Base-by-base conservation (phyloP, 2,888 invertebrate genomes). In the Hemicrepidius hirtus region DNA sequence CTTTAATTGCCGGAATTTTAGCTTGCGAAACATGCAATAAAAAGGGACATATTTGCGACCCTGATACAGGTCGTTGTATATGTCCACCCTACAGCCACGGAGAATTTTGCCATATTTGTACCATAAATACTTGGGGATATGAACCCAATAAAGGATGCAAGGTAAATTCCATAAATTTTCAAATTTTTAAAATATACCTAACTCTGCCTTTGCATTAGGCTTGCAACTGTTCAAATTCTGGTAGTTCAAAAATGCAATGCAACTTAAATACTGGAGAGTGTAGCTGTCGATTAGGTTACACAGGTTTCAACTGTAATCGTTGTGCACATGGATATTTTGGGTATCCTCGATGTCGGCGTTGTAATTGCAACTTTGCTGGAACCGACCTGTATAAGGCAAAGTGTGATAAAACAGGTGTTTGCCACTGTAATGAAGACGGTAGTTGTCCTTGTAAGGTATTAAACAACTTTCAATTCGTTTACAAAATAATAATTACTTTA, bases 81-180 rank as follows among this genome's bases (percentile, higher is more conserved):
- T 99, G 98, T 82, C 98, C 98, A 3, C 91, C 91, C 0, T 90
- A 94, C 68, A 95, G 97, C 13, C 92, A 93, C 73, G 99, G 99
- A 6, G 89, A 92, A 10, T 90, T 91, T 32, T 98, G 98, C 84
- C 91, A 93, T 70, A 91, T 91, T 77, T 98, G 98, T 85, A 89
- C 92, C 18, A 90, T 92, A 0, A 95, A 95, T 46, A 92, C 94
- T 72, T 97, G 95, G 93, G 93, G 93, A 44, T 91, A 93, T 84
- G 91, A 93, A 75, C 91, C 92, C 0, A 84, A 88, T n/a, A 85
- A 90, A 74, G 97, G 97, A 10, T 99, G 99, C 87, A 91, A 90
- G 81, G 92, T 92, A 80, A 83, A 68, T 72, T 1, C 16, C 1
- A 41, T 46, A 49, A 20, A 40, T 21, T 70, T n/a, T 41, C 49